These are phyloP conservation scores for Polydrusus tereticollis DNA, from an alignment of 2,888 invertebrate genomes.

Conservation along the genomic window DNA sequence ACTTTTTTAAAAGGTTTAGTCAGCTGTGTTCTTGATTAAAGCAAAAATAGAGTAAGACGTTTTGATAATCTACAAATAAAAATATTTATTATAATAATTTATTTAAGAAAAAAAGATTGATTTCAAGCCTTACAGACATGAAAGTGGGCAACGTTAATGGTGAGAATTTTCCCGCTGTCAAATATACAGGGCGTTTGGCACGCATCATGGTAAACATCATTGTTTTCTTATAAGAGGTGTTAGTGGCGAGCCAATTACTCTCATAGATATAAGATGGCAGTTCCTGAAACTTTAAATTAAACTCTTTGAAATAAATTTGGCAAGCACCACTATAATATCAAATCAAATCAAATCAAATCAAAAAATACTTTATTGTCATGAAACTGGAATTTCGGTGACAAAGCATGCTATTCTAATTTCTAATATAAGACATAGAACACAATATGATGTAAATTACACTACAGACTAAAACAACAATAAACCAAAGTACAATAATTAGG, in stretches of 20 bases:
- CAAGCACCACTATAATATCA: background rate
- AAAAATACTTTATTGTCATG: no score
- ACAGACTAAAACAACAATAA: no score
- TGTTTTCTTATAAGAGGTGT: conserved; percentile 56
- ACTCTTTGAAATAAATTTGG: background rate
- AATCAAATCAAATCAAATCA: no score
- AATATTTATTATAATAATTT: background rate
- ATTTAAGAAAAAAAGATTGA: background rate
- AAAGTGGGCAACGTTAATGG: conserved; percentile 62
- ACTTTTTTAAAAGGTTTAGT: conserved; percentile 9
- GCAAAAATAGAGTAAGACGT: conserved; percentile 60
- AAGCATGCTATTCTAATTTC: no score
- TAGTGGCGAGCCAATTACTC: conserved; percentile 59
- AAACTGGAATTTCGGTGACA: no score
- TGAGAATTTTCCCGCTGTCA: conserved; percentile 63
- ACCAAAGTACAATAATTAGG: no score
- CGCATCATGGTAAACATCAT: conserved; percentile 63
- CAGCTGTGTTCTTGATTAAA: conserved; percentile 55
- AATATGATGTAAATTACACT: no score
- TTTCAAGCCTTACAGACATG: conserved; percentile 56
- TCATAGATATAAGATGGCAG: conserved; percentile 60
- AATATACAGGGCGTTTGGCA: conserved; percentile 58
- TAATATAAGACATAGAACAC: no score
- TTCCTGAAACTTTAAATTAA: conserved; percentile 55
- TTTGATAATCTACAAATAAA: conserved; percentile 57